A percentile compares a stretch with the other conserved stretches of the same genome.
Conservation (phyloP, 1,140 invertebrate species). For the Drosophila repletoides region DNA sequence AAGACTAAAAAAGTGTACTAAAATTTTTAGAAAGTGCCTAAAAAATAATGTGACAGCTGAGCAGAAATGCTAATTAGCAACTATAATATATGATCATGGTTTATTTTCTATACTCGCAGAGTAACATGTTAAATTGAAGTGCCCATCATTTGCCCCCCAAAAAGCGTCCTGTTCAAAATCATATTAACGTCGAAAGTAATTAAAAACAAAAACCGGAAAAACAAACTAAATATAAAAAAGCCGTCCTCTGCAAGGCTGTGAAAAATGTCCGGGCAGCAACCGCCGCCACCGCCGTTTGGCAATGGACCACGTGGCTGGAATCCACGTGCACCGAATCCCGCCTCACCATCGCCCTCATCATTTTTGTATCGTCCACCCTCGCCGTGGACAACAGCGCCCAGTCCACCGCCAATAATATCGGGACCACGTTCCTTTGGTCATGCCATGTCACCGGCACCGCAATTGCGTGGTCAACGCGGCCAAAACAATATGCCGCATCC, state of each 20-base stretch:
- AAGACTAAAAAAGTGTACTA: not conserved
- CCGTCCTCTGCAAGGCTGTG: slow-evolving; percentile 16
- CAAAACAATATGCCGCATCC: slow-evolving; percentile 84
- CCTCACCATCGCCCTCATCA: slow-evolving; percentile 83
- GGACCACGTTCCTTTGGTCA: slow-evolving; percentile 83
- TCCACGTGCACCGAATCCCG: slow-evolving; percentile 70
- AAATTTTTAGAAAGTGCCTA: not conserved
- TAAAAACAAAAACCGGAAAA: slow-evolving; percentile 25
- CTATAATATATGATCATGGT: too few species aligned
- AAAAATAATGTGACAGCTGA: not conserved
- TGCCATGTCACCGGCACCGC: slow-evolving; percentile 84
- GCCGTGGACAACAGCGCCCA: slow-evolving; percentile 83
- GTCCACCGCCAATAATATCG: slow-evolving; percentile 85
- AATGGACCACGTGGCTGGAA: slow-evolving; percentile 83
- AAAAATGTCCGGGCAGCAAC: slow-evolving; percentile 84
- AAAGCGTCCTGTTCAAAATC: slow-evolving; percentile 4
- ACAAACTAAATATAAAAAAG: not conserved
- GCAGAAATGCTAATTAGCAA: too few species aligned
- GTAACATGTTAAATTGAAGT: slow-evolving; percentile 71
- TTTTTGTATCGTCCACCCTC: slow-evolving; percentile 86
- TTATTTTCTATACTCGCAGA: slow-evolving; percentile 43
- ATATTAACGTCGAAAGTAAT: slow-evolving; percentile 20
- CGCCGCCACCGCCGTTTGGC: slow-evolving; percentile 83
- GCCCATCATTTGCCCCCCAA: slow-evolving; percentile 36
- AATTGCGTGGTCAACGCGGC: slow-evolving; percentile 81